Evolutionary conservation across 2,113 vertebrate species (phyloP), one percentile per base, ranked within the genome.

Genomic region (Callorhinus ursinus): DNA sequence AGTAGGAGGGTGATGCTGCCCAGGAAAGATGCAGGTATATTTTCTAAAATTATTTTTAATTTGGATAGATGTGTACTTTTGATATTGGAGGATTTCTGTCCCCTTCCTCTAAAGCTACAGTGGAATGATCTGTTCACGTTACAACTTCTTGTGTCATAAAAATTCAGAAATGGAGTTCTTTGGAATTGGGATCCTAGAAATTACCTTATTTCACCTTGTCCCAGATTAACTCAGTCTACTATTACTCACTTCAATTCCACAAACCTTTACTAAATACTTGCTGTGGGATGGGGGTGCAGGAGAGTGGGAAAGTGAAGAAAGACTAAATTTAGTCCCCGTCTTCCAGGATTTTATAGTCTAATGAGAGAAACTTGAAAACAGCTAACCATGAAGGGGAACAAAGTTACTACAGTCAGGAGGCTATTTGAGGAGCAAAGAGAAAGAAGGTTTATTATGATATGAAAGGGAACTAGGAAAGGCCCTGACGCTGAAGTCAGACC

Each of bases 141-240:
- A 67, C 15, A 51, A 76, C 24, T 28, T 83, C 65, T 9, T 79
- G 3, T 90, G 14, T 51, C 26, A 79, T 79, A 90, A 74, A 88
- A 90, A 72, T 80, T 28, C 77, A 92, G 39, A 96, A 90, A 46
- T 76, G 13, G 46, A 21, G 28, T 82, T 93, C n/a, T 95, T 85
- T 39, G 21, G 24, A 90, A 90, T 46, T 76, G 16, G 9, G 7
- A 74, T 88, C 33, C 46, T 83, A 97, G 19, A 80, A 61, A 59
- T 92, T 85, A 85, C 10, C 31, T 65, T 79, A 69, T 36, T 33
- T 82, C 93, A 65, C 33, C 28, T n/a, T 89, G 42, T 80, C 16
- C 63, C 21, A 39, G 46, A 63, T 85, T 53, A 80, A 63, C 28
- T 84, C 10, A 12, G 19, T 83, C 21, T 83, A 57, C 46, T 84